These are phyloP conservation scores for Bombus pascuorum DNA, from an alignment of 1,140 invertebrate genomes.

Conservation along the genomic window DNA sequence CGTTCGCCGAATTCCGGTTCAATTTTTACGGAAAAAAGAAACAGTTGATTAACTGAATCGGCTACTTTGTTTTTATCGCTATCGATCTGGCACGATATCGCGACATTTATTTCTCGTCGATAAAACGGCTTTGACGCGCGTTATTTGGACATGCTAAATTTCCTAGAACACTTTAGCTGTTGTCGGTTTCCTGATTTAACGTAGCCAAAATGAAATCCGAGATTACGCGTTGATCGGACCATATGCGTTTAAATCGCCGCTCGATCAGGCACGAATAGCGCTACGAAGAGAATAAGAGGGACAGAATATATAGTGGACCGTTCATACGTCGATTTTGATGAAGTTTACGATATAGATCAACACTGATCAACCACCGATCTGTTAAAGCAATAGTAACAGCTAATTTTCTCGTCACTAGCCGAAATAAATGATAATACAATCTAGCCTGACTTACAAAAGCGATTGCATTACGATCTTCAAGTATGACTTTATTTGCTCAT, in stretches of 20 bases:
- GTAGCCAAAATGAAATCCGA: conserved; percentile 73
- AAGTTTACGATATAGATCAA: conserved; percentile 61
- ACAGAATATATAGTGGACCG: conserved; percentile 21
- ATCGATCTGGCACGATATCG: background rate
- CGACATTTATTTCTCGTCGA: conserved; percentile 17
- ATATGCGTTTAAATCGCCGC: conserved; percentile 65
- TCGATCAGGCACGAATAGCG: conserved; percentile 44
- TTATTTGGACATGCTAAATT: conserved; percentile 32
- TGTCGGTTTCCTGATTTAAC: conserved; percentile 67
- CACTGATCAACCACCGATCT: conserved; percentile 48
- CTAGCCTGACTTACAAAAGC: background rate
- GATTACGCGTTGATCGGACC: conserved; percentile 68
- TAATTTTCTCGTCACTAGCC: background rate
- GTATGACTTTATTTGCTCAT: conserved; percentile 65
- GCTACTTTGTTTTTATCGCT: background rate
- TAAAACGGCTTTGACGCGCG: background rate
- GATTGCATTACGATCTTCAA: conserved; percentile 19
- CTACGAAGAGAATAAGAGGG: background rate
- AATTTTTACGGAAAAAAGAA: background rate
- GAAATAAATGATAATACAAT: conserved; percentile 12
- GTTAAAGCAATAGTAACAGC: conserved; percentile 6
- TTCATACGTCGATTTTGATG: conserved; percentile 56
- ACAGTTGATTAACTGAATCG: background rate
- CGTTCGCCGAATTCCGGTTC: background rate
- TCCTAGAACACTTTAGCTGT: conserved; percentile 33